Percentiles rank a stretch among this genome's conserved stretches.
These are phyloP conservation scores for Premnoplex brunnescens DNA, from an alignment of 2,797 vertebrate genomes.

Conservation along the genomic window DNA sequence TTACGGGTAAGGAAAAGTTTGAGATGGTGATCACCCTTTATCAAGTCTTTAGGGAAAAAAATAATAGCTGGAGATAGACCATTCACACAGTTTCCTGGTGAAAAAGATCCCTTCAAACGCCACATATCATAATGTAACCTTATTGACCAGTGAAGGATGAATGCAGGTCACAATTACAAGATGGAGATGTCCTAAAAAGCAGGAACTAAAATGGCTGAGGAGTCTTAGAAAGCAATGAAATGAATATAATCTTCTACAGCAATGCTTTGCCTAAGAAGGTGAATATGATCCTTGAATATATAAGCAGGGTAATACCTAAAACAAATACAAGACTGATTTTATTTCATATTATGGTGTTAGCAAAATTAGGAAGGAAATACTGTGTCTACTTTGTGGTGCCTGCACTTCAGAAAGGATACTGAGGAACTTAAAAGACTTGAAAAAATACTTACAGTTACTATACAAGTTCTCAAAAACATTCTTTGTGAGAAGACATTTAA, in stretches of 20 bases:
- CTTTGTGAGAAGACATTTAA: not conserved
- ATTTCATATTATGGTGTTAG: not conserved
- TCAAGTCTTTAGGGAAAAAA: not conserved
- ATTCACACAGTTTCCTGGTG: not conserved
- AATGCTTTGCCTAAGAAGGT: not conserved
- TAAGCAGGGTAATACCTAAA: not conserved
- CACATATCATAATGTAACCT: not conserved
- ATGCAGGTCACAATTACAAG: not conserved
- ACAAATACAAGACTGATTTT: not conserved
- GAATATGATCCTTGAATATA: not conserved
- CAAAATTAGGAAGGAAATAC: not conserved
- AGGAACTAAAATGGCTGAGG: not conserved
- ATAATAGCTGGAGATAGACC: not conserved
- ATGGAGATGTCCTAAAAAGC: not conserved
- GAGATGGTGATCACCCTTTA: not conserved
- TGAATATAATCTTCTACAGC: not conserved
- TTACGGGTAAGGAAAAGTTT: not conserved
- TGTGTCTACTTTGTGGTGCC: not conserved
- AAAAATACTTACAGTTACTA: not conserved
- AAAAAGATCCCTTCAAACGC: not conserved
- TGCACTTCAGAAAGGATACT: not conserved
- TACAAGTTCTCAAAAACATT: not conserved
- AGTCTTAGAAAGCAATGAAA: not conserved
- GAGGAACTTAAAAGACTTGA: not conserved
- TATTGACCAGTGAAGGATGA: not conserved